phyloP scores from a whole-genome alignment of 2,888 invertebrate species.

The Conus canariensis region DNA sequence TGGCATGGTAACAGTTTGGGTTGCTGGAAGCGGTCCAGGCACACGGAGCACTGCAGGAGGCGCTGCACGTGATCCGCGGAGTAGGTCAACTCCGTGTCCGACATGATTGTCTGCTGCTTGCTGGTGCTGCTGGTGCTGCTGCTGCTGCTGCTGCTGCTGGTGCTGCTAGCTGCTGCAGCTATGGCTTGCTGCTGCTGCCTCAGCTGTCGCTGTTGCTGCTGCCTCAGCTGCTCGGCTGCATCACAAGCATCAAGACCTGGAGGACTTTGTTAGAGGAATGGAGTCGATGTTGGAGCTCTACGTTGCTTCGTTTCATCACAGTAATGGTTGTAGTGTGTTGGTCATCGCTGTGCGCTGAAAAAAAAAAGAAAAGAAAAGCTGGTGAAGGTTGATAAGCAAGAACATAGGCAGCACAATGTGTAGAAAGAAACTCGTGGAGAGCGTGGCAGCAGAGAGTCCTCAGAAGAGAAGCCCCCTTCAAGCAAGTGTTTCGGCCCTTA shows the following conservation, averaged over 20 bases:
- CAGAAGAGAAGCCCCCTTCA: too few relatives aligned
- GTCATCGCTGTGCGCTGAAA: too few relatives aligned
- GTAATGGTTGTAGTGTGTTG: too few relatives aligned
- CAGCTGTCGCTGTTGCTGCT: background rate
- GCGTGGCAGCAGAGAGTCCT: too few relatives aligned
- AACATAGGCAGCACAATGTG: too few relatives aligned
- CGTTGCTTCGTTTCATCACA: too few relatives aligned
- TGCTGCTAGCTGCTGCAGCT: too few relatives aligned
- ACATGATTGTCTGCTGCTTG: slow-evolving; percentile 45
- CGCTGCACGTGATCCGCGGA: slow-evolving; percentile 84
- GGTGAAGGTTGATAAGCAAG: too few relatives aligned
- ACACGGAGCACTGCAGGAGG: slow-evolving; percentile 98
- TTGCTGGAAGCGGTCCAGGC: slow-evolving; percentile 96
- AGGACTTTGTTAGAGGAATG: background rate
- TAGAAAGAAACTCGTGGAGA: too few relatives aligned
- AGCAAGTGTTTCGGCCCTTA: too few relatives aligned
- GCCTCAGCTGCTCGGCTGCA: background rate
- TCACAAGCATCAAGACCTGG: background rate
- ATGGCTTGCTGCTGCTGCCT: background rate
- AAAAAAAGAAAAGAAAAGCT: too few relatives aligned
- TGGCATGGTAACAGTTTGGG: slow-evolving; percentile 99
- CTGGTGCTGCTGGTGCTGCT: background rate
- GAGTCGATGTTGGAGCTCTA: background rate
- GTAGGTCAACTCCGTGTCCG: slow-evolving; percentile 59
- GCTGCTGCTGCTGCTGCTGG: background rate